Conservation (phyloP, 2,113 vertebrate species). For the Python bivittatus region DNA sequence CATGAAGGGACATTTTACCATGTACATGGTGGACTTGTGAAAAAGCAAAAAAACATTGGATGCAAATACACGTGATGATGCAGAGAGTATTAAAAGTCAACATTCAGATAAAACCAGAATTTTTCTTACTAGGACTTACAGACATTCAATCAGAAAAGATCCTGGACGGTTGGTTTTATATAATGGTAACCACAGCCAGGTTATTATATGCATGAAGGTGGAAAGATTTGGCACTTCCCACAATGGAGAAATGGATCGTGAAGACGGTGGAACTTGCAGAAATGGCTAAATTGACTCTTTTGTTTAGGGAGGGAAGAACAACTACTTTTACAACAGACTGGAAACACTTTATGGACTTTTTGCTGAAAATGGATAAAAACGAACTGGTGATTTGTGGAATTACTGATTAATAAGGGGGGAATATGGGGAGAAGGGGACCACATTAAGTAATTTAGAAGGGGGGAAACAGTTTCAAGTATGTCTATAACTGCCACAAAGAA, state of each 20-base stretch:
- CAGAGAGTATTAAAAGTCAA: neutral
- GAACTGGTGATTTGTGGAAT: neutral
- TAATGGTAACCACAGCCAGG: neutral
- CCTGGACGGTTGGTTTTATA: neutral
- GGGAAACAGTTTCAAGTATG: neutral
- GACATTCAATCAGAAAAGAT: neutral
- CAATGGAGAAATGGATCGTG: neutral
- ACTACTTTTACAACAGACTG: neutral
- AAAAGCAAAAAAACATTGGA: neutral
- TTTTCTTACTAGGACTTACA: neutral
- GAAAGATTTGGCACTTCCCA: neutral
- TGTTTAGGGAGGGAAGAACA: too few species aligned
- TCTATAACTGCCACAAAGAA: neutral
- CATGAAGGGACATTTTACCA: neutral
- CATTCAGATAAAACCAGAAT: neutral
- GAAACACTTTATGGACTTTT: neutral
- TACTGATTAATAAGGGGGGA: neutral
- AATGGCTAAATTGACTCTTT: neutral
- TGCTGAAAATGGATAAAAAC: neutral
- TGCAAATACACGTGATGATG: neutral
- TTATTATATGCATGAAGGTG: neutral
- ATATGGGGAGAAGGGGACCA: neutral
- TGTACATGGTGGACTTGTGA: neutral
- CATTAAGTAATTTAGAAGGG: neutral
- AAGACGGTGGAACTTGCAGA: neutral